phyloP scores from a whole-genome alignment of 2,888 invertebrate genomes.

The Polyommatus iphigenia region DNA sequence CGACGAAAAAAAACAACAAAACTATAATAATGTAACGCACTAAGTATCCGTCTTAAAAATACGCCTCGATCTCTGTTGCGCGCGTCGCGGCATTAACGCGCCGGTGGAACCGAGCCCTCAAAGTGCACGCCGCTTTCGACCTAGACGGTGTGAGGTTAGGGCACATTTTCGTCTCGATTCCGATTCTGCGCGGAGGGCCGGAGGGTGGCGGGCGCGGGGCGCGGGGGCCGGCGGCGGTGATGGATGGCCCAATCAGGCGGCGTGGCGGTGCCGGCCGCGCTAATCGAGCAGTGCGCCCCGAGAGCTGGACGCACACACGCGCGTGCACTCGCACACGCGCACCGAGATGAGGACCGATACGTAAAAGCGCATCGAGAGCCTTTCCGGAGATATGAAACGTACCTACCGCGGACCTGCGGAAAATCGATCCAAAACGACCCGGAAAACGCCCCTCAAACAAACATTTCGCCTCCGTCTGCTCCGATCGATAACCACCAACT shows the following conservation, averaged over 20 bases:
- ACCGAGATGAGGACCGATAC: slow-evolving; percentile 48
- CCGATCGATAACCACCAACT: slow-evolving; percentile 77
- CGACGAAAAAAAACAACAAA: slow-evolving; percentile 69
- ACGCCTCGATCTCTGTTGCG: slow-evolving; percentile 70
- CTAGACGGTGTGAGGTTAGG: slow-evolving; percentile 40
- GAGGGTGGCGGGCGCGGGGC: slow-evolving; percentile 55
- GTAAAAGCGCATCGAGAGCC: slow-evolving; percentile 65
- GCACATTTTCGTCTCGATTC: slow-evolving; percentile 48
- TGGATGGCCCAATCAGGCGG: slow-evolving; percentile 81
- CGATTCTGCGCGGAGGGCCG: slow-evolving; percentile 43
- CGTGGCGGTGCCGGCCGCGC: slow-evolving; percentile 73
- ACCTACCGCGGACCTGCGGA: slow-evolving; percentile 48
- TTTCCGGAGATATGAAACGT: slow-evolving; percentile 53
- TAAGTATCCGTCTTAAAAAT: slow-evolving; percentile 78
- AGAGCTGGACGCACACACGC: slow-evolving; percentile 65
- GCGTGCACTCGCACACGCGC: slow-evolving; percentile 39
- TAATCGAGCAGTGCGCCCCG: slow-evolving; percentile 75
- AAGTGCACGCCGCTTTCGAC: slow-evolving; percentile 31
- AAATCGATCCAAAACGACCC: slow-evolving; percentile 73
- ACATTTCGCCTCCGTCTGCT: slow-evolving; percentile 64
- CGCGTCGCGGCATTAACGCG: slow-evolving; percentile 70
- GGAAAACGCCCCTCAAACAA: slow-evolving; percentile 52
- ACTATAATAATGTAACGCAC: slow-evolving; percentile 77
- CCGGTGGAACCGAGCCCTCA: slow-evolving; percentile 46
- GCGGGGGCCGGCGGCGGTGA: slow-evolving; percentile 70